Percentiles rank a stretch among this genome's conserved stretches.
These are phyloP conservation scores for Tenualosa ilisha DNA, from an alignment of 2,797 vertebrate species.

Conservation along the genomic window DNA sequence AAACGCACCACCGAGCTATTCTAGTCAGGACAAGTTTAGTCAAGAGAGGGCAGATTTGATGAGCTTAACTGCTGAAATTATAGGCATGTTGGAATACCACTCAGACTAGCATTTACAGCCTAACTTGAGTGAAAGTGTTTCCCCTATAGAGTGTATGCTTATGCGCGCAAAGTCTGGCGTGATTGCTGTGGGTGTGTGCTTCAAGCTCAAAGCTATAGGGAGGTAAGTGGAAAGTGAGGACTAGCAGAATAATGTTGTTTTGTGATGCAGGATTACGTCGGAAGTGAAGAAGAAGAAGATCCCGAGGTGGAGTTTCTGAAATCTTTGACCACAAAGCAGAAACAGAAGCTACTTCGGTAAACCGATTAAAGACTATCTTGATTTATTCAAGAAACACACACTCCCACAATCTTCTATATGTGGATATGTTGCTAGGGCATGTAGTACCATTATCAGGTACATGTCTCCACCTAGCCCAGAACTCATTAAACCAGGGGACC, in stretches of 20 bases:
- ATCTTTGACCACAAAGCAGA: conserved; percentile 93
- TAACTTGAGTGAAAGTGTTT: not conserved
- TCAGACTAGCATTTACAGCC: conserved; percentile 13
- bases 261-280: conserved; percentile 85
- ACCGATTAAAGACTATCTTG: not conserved
- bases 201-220: not conserved
- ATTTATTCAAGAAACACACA: not conserved
- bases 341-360: conserved; percentile 96
- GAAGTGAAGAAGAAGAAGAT: conserved; percentile 94
- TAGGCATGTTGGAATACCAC: conserved; percentile 31
- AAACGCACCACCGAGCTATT: conserved; percentile 45
- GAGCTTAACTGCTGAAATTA: conserved; percentile 47
- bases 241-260: conserved; percentile 1
- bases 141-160: conserved; percentile 11
- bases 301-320: conserved; percentile 98
- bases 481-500: not conserved
- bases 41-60: conserved; percentile 51
- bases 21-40: conserved; percentile 47
- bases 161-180: not conserved
- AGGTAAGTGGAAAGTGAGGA: not conserved
- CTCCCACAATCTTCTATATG: not conserved
- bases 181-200: not conserved
- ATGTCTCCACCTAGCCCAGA: not conserved
- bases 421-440: too few species aligned
- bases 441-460: not conserved